Conservation (phyloP, 2,888 invertebrate species). For the Drosophila sordidula region DNA sequence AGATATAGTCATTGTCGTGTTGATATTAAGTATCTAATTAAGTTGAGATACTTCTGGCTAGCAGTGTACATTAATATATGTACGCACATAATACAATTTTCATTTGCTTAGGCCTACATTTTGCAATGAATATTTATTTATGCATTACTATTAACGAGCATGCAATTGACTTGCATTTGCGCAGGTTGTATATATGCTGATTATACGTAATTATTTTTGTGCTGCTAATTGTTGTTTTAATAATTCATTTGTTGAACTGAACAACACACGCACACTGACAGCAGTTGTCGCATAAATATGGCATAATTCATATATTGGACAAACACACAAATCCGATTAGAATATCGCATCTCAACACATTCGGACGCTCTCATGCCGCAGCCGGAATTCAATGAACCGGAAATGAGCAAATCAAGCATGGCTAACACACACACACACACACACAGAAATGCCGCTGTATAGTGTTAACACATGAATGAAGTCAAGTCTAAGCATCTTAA, state of each 20-base stretch:
- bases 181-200: slow-evolving; percentile 20
- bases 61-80: neutral
- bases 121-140: slow-evolving; percentile 44
- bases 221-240: slow-evolving; percentile 69
- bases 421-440: slow-evolving; percentile 25
- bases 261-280: slow-evolving; percentile 3
- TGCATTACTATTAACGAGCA: slow-evolving; percentile 21
- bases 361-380: slow-evolving; percentile 42
- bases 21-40: no score
- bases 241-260: slow-evolving; percentile 51
- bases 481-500: slow-evolving; percentile 73
- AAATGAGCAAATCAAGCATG: slow-evolving; percentile 75
- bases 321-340: slow-evolving; percentile 73
- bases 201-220: slow-evolving; percentile 56
- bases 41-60: neutral
- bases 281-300: slow-evolving; percentile 23
- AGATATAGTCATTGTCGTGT: no score
- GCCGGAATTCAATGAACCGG: slow-evolving; percentile 72
- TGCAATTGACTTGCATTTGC: slow-evolving; percentile 34
- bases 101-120: slow-evolving; percentile 17
- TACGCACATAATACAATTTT: slow-evolving; percentile 19
- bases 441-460: slow-evolving; percentile 42
- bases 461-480: slow-evolving; percentile 74
- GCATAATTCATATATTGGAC: slow-evolving; percentile 56
- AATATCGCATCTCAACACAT: slow-evolving; percentile 64